phyloP scores from a whole-genome alignment of 2,888 invertebrate genomes.

The Parasteatoda lunata region DNA sequence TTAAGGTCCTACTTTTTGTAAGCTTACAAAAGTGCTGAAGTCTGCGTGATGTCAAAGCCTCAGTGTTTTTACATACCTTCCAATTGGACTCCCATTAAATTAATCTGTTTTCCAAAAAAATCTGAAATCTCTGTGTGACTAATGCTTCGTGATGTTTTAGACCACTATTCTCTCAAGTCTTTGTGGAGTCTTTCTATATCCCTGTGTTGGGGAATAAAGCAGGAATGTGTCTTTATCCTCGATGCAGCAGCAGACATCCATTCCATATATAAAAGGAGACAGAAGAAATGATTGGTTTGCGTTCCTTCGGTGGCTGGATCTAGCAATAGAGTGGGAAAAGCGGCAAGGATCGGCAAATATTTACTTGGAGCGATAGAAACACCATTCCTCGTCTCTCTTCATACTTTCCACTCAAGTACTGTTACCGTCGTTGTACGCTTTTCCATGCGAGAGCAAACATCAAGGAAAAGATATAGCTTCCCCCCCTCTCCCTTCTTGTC shows the following conservation, averaged over 20 bases:
- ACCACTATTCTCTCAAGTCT: slow-evolving; percentile 3
- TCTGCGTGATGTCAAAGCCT: no score
- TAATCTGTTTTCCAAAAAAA: no score
- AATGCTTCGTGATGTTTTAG: no score
- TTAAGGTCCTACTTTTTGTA: no score
- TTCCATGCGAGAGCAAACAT: slow-evolving; percentile 32
- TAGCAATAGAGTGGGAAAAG: slow-evolving; percentile 64
- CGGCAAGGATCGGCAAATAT: slow-evolving; percentile 68
- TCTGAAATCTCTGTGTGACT: no score
- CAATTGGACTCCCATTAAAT: no score
- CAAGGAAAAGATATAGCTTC: slow-evolving; percentile 34
- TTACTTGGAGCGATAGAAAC: slow-evolving; percentile 47
- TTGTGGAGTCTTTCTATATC: neutral
- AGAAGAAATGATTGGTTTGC: slow-evolving; percentile 66
- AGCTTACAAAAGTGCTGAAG: no score
- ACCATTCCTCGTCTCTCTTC: slow-evolving; percentile 6
- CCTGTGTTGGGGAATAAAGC: slow-evolving; percentile 4
- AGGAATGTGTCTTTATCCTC: slow-evolving; percentile 55
- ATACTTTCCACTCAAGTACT: slow-evolving; percentile 54
- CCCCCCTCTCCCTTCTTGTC: neutral
- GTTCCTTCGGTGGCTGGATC: slow-evolving; percentile 57
- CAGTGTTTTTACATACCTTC: no score
- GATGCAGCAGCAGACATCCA: slow-evolving; percentile 17
- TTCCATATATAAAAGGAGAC: slow-evolving; percentile 54
- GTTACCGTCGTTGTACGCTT: slow-evolving; percentile 48